Base-by-base conservation (phyloP, 2,113 vertebrate genomes). In the Ochotona princeps region DNA sequence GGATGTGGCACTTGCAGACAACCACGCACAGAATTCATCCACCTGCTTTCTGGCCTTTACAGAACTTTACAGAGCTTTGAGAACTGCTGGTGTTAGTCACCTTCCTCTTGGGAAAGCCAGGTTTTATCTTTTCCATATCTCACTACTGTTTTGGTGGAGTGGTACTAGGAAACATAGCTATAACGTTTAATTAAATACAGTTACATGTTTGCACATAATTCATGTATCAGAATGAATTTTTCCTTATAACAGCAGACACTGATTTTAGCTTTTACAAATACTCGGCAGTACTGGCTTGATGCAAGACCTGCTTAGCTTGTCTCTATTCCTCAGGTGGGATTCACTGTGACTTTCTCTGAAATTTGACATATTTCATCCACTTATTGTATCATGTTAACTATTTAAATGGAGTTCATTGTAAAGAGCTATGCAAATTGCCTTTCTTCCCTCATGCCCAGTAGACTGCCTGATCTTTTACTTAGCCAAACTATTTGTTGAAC, bases 341-440 rank as follows among this genome's bases (percentile, higher is more conserved):
- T 76, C 26, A 72, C 54, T 83, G 20, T 38, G 88, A 72, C 44
- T 80, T 90, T 7, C 54, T 90, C 74, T 67, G 23, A 74, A 87
- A 83, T 28, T 60, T 92, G 51, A 25, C n/a, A 32, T 32, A 91
- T 81, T 74, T 91, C 2, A 89, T 51, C n/a, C 7, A 44, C 54
- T 83, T 88, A 49, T 83, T 84, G 81, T 28, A 91, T 18, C 2
- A 38, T 54, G 49, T 1, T n/a, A 88, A 44, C n/a, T 32, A 65
- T 73, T 86, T 83, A 87, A 83, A 21, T 83, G 7, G 65, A 86
- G 54, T 51, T 73, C 78, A 72, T 70, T 95, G 81, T 51, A 69
- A 96, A 85, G 30, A 91, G 15, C 74, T 87, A 84, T 87, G 83
- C 93, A 35, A 83, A 54, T 87, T n/a, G 57, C 18, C 35, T 65